Base-by-base conservation (phyloP, 2,888 invertebrate genomes). In the Drosophila recens region DNA sequence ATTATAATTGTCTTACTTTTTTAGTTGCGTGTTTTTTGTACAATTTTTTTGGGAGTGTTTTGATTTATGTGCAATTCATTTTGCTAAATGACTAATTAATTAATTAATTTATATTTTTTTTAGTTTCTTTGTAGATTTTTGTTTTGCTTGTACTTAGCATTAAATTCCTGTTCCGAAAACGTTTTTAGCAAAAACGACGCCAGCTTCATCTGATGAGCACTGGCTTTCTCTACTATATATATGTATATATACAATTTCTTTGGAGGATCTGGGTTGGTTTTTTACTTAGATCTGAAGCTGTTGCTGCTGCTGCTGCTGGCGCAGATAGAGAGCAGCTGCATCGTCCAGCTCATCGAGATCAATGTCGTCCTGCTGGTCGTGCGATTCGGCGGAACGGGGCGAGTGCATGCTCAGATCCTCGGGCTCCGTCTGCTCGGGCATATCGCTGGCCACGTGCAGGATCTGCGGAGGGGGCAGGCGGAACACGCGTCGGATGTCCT, bases 341-440 rank as follows among this genome's bases (percentile, higher is more conserved):
- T 94, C 94, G 72, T 94, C 94, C 30, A 94, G 88, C 56, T 94
- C 94, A 62, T 94, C 93, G 23, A 94, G 93, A 65, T 94, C 94
- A 30, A 94, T 93, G 36, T 94, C 94, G 51, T 94, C 92, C 65
- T 91, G 90, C 56, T 78, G 75, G 0, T 77, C 90, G 11, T 79
- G 78, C 34, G 85, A 86, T 5, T 80, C 92, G 0, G 87, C 75
- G n/a, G 93, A 90, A 56, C 91, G 90, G 1, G 92, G 91, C 65
- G 91, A 90, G 51, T 94, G 95, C 94, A 97, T 95, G 62, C 97
- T 97, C 75, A 98, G 94, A 91, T 98, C 98, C 91, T 98, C 97
- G 8, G 98, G 98, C 92, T 97, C 97, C 2, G 97, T 97, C 93
- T 98, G 98, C 92, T 96, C 97, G 17, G 97, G 97, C 52, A 95